A percentile compares a stretch with the other conserved stretches of the same genome.
These are phyloP conservation scores for Halocaridina rubra DNA, from an alignment of 2,888 invertebrate genomes.

Conservation along the genomic window DNA sequence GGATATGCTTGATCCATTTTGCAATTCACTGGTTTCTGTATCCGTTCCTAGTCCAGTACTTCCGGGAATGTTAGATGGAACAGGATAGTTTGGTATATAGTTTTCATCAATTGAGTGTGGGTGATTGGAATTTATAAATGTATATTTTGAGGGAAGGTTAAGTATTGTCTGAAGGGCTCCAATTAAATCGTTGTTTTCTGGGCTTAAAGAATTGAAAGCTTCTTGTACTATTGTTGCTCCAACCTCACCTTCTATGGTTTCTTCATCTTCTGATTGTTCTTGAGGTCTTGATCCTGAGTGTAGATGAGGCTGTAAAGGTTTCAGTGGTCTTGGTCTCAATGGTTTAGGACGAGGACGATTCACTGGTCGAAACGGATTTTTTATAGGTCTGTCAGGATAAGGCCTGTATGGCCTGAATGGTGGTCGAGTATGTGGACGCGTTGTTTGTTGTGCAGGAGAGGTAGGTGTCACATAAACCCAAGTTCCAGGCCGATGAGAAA, in stretches of 20 bases:
- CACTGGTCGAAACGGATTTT: slow-evolving; percentile 21
- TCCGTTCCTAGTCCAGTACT: not conserved
- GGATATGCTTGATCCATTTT: too few relatives aligned
- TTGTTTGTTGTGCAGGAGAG: not conserved
- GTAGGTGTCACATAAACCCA: not conserved
- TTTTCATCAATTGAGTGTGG: not conserved
- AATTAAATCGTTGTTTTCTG: not conserved
- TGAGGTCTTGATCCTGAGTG: not conserved
- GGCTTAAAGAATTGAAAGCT: not conserved
- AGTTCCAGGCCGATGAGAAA: slow-evolving; percentile 1
- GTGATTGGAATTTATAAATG: not conserved
- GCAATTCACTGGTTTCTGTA: too few relatives aligned
- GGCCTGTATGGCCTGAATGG: not conserved
- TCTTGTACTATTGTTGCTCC: not conserved
- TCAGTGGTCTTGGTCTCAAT: not conserved
- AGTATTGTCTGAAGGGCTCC: not conserved
- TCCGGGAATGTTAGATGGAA: not conserved
- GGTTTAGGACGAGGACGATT: slow-evolving; percentile 5
- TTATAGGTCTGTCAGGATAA: not conserved
- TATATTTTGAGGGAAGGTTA: too few relatives aligned
- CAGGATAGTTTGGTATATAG: not conserved
- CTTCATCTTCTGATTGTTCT: not conserved
- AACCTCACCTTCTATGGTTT: not conserved
- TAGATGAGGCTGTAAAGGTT: slow-evolving; percentile 8
- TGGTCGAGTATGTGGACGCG: not conserved